Base-by-base conservation (phyloP, 2,113 vertebrate species). In the Tichodroma muraria region DNA sequence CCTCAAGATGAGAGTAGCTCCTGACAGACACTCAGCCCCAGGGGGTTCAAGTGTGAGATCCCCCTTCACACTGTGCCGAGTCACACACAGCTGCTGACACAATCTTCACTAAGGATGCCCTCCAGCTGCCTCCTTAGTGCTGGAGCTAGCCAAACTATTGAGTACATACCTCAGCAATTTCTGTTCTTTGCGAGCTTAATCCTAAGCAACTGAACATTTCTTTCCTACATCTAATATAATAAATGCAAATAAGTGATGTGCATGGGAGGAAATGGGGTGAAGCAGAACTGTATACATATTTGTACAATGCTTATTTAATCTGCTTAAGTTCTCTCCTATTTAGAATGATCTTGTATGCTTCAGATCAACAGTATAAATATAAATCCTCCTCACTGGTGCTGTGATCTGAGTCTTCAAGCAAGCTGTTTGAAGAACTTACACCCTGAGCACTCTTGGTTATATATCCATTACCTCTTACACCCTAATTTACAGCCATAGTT, bases 321-420 rank as follows among this genome's bases (percentile, higher is more conserved):
- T 66, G 33, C 50, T 85, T 73, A 68, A 57, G 4, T 71, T 72
- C 23, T 87, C 57, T 85, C 68, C 86, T 61, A 19, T 89, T 95
- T 87, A 76, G 49, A 83, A 92, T 84, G 25, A 52, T 84, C 42
- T 93, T 90, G 37, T 90, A 95, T 80, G 42, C 85, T 88, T 85
- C 83, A 71, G 18, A 80, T 93, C 45, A 69, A 24, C 27, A 59
- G 25, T 37, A 73, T 73, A 80, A 88, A 83, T 90, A 91, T 52
- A 85, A 78, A 64, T 88, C 79, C 79, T 90, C 6, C 8, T 47
- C 2, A 1, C 30, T 37, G 19, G 59, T 81, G 27, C 20, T 78
- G 17, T 90, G 71, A 91, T 59, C 70, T 13, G 17, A 73, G 42
- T n/a, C 56, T 93, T 84, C 93, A 95, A 75, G 84, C 38, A 87